Base-by-base conservation (phyloP, 2,888 invertebrate genomes). In the Phorcus lineatus region DNA sequence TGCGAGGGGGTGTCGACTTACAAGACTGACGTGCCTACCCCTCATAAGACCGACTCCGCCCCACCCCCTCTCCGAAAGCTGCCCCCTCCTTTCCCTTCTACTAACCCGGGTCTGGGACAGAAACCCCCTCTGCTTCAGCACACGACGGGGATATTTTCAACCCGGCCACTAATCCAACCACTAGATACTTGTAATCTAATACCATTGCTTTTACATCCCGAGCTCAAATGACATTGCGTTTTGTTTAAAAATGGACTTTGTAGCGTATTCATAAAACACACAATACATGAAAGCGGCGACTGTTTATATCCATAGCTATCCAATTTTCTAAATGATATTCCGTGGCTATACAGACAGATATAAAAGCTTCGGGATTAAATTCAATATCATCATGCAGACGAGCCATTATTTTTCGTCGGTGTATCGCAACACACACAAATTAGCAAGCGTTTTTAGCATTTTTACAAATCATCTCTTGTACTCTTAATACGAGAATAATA, bases 261-360 rank as follows among this genome's bases (percentile, higher is more conserved):
- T 28, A 22, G 28, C 24, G 62, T 62, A 62, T 62, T 62, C 62
- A 62, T 62, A 62, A 57, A 62, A 62, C 28, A 62, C 62, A 62
- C 62, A 62, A 62, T 28, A 28, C 62, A 62, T 62, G 24, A 62
- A 62, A 62, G 62, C 62, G 24, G 28, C 28, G 24, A 28, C 62
- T 62, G 28, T 62, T 24, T 62, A 62, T 62, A 62, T 16, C 62
- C 28, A 62, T 62, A 24, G 28, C 62, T 16, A 62, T 62, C 62
- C 62, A 62, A 62, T 62, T 62, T 62, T 62, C 62, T 62, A 62
- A 62, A 62, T 62, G 62, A 62, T 62, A 62, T 62, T 62, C 28
- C 28, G 62, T 62, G 22, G 24, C 22, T 28, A 62, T 62, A 28
- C 62, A 62, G 62, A 24, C 62, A 28, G 13, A 13, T 28, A 62